These are phyloP conservation scores for Oreochromis grahami DNA, from an alignment of 2,797 vertebrate species.

Conservation along the genomic window DNA sequence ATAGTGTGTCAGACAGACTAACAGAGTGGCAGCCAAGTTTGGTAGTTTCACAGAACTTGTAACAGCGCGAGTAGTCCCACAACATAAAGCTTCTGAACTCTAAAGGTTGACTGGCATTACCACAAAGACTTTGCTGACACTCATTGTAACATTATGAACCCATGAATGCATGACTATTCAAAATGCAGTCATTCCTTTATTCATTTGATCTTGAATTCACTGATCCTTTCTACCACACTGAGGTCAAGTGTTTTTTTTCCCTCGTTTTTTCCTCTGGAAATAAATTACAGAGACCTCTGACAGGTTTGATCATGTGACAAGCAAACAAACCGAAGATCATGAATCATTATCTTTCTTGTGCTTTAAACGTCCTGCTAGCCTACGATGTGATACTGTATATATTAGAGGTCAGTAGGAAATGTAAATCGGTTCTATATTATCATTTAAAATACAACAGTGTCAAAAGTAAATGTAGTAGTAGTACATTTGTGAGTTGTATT, in stretches of 20 bases:
- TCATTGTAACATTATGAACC: background rate
- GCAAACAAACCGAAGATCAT: background rate
- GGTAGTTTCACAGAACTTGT: constrained; percentile 35
- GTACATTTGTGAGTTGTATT: background rate
- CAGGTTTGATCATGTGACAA: background rate
- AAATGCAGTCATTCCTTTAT: background rate
- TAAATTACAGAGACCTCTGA: background rate
- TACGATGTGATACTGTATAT: background rate
- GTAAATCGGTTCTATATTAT: rapidly evolving
- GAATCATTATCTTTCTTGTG: background rate
- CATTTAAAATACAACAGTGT: background rate
- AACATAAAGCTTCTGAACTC: constrained; percentile 31
- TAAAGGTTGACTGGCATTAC: background rate
- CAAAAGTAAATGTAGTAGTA: background rate
- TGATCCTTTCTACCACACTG: background rate
- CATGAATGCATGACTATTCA: background rate
- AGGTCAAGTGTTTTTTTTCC: background rate
- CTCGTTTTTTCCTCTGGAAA: background rate
- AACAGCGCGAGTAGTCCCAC: constrained; percentile 42
- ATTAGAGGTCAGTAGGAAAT: background rate
- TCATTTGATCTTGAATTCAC: background rate
- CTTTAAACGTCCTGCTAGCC: background rate
- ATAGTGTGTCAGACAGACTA: constrained; percentile 6
- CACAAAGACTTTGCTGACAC: background rate
- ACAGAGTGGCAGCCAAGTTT: constrained; percentile 38